phyloP scores from a whole-genome alignment of 1,140 invertebrate genomes.

The Fopius arisanus region DNA sequence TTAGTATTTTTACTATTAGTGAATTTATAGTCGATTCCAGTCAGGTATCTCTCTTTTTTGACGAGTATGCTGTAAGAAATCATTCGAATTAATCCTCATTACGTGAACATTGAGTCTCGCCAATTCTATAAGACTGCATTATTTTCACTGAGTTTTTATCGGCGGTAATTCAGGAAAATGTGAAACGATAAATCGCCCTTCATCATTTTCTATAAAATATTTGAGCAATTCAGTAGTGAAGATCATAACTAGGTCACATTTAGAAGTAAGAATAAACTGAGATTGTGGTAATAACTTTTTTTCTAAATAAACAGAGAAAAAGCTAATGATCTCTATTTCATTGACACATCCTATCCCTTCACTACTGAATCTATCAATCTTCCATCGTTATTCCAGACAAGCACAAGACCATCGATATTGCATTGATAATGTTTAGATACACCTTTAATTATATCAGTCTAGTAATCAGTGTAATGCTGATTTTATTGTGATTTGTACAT shows the following conservation, averaged over 20 bases:
- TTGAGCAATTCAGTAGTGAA: too few species aligned
- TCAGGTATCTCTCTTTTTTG: background rate
- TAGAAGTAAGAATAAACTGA: too few species aligned
- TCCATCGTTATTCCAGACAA: background rate
- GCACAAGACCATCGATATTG: background rate
- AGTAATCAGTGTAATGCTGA: background rate
- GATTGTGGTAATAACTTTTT: too few species aligned
- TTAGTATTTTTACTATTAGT: constrained; percentile 12
- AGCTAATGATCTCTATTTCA: too few species aligned
- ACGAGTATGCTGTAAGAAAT: background rate
- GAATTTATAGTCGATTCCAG: background rate
- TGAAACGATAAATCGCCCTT: background rate
- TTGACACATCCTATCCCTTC: background rate
- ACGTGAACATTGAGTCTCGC: constrained; percentile 31
- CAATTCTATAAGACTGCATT: constrained; percentile 55
- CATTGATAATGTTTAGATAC: background rate
- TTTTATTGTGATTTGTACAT: background rate
- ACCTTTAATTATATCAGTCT: background rate
- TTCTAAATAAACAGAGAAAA: too few species aligned
- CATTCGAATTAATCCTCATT: background rate
- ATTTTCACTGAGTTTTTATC: constrained; percentile 35
- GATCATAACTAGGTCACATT: too few species aligned
- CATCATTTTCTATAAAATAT: background rate
- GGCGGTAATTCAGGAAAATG: background rate
- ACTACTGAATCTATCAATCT: background rate